Conservation (phyloP, 1,140 invertebrate genomes). For the Papilio polytes region DNA sequence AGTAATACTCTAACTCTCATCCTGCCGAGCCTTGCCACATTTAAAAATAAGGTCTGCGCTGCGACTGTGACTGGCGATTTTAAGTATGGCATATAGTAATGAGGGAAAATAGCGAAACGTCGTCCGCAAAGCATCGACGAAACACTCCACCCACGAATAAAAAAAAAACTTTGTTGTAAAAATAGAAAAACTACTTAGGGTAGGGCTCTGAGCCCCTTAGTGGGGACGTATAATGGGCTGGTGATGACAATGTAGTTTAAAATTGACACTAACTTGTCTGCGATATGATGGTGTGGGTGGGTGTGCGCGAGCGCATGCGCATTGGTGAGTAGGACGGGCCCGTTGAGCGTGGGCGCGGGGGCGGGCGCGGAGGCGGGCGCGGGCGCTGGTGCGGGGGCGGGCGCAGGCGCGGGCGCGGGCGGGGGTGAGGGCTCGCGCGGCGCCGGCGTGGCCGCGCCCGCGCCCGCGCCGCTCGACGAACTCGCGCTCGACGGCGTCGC, state of each 20-base stretch:
- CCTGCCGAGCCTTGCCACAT: too few species aligned
- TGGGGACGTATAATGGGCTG: too few species aligned
- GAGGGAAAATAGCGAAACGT: too few species aligned
- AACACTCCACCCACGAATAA: too few species aligned
- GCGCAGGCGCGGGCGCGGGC: constrained; percentile 59
- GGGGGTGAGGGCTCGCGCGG: constrained; percentile 34
- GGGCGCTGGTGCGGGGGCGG: constrained; percentile 52
- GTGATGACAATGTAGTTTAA: too few species aligned
- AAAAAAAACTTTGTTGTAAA: too few species aligned
- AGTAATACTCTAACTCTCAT: too few species aligned
- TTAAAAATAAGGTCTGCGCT: too few species aligned
- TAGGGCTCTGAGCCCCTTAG: too few species aligned
- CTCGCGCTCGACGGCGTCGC: constrained; percentile 47
- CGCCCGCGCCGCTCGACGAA: constrained; percentile 44
- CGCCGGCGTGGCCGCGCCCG: constrained; percentile 36
- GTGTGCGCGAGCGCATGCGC: constrained; percentile 50
- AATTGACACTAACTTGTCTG: constrained; percentile 60
- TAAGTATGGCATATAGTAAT: neutral
- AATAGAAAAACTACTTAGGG: too few species aligned
- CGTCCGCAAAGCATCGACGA: too few species aligned
- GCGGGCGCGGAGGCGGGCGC: constrained; percentile 46
- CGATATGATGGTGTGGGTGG: constrained; percentile 50
- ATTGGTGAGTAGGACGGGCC: constrained; percentile 53
- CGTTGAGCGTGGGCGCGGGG: constrained; percentile 63
- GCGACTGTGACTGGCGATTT: too few species aligned